Percentiles rank a stretch among this genome's conserved stretches.
phyloP scores from a whole-genome alignment of 1,140 invertebrate genomes.

The Drosophila ogumai region DNA sequence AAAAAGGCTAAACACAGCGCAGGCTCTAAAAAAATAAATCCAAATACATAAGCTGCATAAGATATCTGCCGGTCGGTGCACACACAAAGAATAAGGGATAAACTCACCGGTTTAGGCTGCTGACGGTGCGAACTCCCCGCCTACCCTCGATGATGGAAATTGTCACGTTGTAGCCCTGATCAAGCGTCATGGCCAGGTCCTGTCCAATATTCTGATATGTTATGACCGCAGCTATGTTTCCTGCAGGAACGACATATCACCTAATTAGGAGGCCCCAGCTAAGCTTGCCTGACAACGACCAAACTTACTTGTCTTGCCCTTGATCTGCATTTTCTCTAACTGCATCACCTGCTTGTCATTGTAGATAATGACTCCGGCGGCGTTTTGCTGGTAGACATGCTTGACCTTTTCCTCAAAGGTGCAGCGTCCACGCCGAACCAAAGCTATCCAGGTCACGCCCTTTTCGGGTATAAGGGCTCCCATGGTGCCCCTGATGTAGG shows the following conservation, averaged over 20 bases:
- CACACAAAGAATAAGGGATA: too few relatives aligned
- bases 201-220: slow-evolving; percentile 91
- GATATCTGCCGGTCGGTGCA: too few relatives aligned
- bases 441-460: slow-evolving; percentile 90
- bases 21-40: neutral
- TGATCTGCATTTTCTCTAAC: slow-evolving; percentile 90
- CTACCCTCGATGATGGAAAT: slow-evolving; percentile 89
- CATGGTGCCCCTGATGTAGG: slow-evolving; percentile 86
- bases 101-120: slow-evolving; percentile 85
- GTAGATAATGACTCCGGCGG: slow-evolving; percentile 91
- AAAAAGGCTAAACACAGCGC: neutral
- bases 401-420: slow-evolving; percentile 91
- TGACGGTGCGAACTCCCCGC: slow-evolving; percentile 86
- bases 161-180: slow-evolving; percentile 88
- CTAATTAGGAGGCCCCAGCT: neutral
- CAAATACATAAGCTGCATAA: too few relatives aligned
- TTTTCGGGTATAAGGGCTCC: slow-evolving; percentile 86
- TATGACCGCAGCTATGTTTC: slow-evolving; percentile 91
- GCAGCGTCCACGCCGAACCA: slow-evolving; percentile 90
- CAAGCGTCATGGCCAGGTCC: slow-evolving; percentile 88
- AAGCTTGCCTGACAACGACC: too few relatives aligned
- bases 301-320: slow-evolving; percentile 87
- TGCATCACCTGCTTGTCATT: slow-evolving; percentile 88
- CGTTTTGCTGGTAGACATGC: slow-evolving; percentile 89
- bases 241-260: slow-evolving; percentile 83